Percentiles rank a stretch among this genome's conserved stretches.
Conservation (phyloP, 2,888 invertebrate genomes). For the Fissipunctia ypsillon region DNA sequence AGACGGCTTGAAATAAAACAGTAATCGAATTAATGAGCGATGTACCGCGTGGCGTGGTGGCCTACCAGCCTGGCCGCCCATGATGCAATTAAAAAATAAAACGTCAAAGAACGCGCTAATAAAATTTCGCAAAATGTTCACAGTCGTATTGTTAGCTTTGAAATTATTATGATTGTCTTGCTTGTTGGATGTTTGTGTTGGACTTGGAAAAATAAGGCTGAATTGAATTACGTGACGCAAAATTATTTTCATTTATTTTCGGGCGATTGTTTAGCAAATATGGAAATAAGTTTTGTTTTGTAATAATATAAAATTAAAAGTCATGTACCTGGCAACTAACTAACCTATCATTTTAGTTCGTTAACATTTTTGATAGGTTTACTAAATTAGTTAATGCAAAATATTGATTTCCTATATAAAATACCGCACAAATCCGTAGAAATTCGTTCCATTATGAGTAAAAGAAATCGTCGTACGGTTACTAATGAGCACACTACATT, state of each 20-base stretch:
- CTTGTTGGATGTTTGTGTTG: conserved; percentile 45
- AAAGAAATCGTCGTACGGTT: conserved; percentile 23
- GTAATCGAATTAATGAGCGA: conserved; percentile 45
- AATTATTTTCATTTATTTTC: conserved; percentile 34
- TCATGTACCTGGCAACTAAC: neutral
- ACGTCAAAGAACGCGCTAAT: conserved; percentile 63
- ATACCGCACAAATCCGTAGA: neutral
- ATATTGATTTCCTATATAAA: neutral
- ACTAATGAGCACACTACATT: conserved; percentile 48
- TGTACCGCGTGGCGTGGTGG: conserved; percentile 16
- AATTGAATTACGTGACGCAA: conserved; percentile 36
- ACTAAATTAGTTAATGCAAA: neutral
- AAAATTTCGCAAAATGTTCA: conserved; percentile 54
- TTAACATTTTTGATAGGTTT: neutral
- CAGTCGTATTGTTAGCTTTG: conserved; percentile 50
- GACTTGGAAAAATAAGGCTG: conserved; percentile 45
- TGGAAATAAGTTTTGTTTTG: neutral
- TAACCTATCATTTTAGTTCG: neutral
- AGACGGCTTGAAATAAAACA: conserved; percentile 49
- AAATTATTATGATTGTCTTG: conserved; percentile 37
- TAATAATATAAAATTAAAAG: neutral
- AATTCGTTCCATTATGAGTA: neutral
- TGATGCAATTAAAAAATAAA: conserved; percentile 69
- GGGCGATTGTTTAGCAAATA: conserved; percentile 3
- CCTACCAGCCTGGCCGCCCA: conserved; percentile 41